Base-by-base conservation (phyloP, 1,140 invertebrate species). In the Drosophila murphyi region DNA sequence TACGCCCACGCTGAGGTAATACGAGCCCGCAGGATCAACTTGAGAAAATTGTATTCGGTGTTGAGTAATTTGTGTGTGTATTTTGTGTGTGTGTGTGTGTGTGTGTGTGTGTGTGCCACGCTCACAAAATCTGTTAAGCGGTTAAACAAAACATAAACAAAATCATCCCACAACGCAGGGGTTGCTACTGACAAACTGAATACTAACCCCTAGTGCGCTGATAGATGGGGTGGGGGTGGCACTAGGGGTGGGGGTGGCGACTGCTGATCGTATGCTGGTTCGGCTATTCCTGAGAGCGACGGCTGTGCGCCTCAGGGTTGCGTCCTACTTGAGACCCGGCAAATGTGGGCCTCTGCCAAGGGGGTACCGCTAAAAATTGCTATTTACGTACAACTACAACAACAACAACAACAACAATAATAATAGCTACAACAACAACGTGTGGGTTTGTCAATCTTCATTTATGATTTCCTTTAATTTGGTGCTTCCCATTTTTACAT, bases 51-150 rank as follows among this genome's bases (percentile, higher is more conserved):
- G 60, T 80, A 57, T 29, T 56, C 20, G 76, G 80, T 88, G 83
- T 88, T 88, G 83, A 88, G 77, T 88, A 88, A 88, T 88, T 88
- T 88, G 85, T 88, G 83, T 20, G 20, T 20, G 0, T 20, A 1
- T 20, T 0, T 20, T n/a, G 20, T 20, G 0, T 20, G 20, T 20
- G 20, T 20, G 20, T 1, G 20, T 20, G 20, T 20, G 20, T 20
- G 20, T 20, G 20, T 20, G 20, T 20, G 20, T 20, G 20, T 20
- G 20, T 20, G 20, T 50, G 83, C 70, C 64, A 69, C 83, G 56
- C 56, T 69, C 64, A 48, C 12, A 65, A 85, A 88, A 88, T 88
- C 83, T 89, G 83, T 89, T 88, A 83, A 80, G 80, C 83, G 83
- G 85, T 88, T 88, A 78, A 55, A 75, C 65, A 62, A 57, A 57